Conservation (phyloP, 2,113 vertebrate genomes). For the Poecilia latipinna region DNA sequence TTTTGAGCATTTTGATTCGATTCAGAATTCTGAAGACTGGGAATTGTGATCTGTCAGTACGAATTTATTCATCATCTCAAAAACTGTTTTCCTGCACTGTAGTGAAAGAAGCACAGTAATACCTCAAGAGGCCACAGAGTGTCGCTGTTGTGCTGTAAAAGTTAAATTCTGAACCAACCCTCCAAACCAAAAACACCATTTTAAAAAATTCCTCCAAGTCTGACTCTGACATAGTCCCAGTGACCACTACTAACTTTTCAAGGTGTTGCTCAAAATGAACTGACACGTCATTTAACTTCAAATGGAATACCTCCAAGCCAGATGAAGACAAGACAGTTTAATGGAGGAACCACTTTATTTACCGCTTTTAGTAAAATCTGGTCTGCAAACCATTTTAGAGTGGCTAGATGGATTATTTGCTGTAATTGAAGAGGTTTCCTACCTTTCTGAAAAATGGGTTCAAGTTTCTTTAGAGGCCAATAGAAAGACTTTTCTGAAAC, state of each 20-base stretch:
- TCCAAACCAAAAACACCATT: neutral
- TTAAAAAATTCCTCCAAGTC: no score
- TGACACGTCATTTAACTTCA: neutral
- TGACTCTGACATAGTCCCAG: no score
- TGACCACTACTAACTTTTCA: neutral
- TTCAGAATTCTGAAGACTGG: no score
- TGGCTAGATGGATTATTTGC: no score
- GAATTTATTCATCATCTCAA: no score
- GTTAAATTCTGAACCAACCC: neutral
- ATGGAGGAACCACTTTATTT: neutral
- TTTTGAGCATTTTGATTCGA: no score
- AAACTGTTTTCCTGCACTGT: neutral
- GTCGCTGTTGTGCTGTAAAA: neutral
- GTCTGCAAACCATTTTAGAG: no score
- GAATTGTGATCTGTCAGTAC: no score
- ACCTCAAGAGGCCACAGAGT: neutral
- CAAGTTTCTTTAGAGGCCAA: neutral
- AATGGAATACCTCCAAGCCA: neutral
- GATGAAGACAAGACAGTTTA: neutral
- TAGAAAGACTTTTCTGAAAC: neutral
- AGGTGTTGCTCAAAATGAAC: neutral
- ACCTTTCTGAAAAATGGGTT: no score
- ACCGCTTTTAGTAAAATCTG: neutral
- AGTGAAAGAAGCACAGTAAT: neutral
- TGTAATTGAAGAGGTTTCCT: no score